Conservation (phyloP, 2,888 invertebrate species). For the Agelastica alni region DNA sequence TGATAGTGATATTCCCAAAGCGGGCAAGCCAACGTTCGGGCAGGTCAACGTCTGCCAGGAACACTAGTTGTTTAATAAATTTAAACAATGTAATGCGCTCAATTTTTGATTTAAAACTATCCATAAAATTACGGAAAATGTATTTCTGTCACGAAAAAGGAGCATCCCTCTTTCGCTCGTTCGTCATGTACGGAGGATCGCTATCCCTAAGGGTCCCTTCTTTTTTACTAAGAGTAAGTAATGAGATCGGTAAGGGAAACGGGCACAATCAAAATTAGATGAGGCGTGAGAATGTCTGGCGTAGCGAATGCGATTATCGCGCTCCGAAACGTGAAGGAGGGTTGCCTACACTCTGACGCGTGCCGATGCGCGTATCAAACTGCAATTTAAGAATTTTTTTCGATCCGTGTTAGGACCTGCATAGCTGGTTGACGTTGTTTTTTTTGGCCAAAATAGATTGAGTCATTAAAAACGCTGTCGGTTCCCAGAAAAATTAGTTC, state of each 20-base stretch:
- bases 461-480: constrained; percentile 11
- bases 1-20: too few species aligned
- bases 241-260: constrained; percentile 21
- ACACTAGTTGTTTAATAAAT: too few species aligned
- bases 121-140: too few species aligned
- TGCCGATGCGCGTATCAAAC: constrained; percentile 52
- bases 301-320: constrained; percentile 54
- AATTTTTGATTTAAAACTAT: not conserved
- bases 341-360: constrained; percentile 37
- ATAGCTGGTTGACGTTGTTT: not conserved
- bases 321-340: constrained; percentile 46
- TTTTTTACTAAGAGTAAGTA: constrained; percentile 25
- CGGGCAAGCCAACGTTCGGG: too few species aligned
- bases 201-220: not conserved
- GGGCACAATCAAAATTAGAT: constrained; percentile 42
- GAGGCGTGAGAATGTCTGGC: constrained; percentile 55
- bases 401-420: not conserved
- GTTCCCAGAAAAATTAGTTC: constrained; percentile 15
- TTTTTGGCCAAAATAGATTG: constrained; percentile 24
- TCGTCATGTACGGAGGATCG: too few species aligned
- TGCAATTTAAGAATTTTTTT: constrained; percentile 40
- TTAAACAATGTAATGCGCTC: not conserved
- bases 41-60: too few species aligned
- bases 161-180: too few species aligned
- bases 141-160: too few species aligned